Evolutionary conservation across 2,113 vertebrate genomes (phyloP).

Genomic region (Sterrhoptilus dennistouni): DNA sequence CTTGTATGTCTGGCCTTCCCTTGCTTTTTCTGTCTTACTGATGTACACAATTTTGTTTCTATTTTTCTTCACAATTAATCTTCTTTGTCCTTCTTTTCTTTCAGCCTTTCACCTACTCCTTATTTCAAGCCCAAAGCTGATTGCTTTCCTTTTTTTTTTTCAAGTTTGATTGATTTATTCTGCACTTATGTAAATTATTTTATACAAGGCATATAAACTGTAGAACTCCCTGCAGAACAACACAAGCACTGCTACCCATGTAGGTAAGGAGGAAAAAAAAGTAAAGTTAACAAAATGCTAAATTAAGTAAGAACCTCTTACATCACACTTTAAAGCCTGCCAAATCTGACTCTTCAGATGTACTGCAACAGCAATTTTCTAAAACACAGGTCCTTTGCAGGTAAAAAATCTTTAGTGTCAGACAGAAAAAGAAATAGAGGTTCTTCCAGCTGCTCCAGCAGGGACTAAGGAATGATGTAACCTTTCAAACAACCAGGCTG

Average conservation of each 20-base stretch:
- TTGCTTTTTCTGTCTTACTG: not conserved
- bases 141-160: not conserved
- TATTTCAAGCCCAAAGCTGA: not conserved
- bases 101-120: not conserved
- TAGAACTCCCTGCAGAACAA: not conserved
- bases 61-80: not conserved
- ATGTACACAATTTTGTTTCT: not conserved
- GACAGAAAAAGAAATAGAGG: not conserved
- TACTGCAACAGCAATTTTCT: slow-evolving; percentile 6
- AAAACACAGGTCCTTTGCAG: not conserved
- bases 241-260: not conserved
- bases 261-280: not conserved
- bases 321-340: slow-evolving; percentile 43
- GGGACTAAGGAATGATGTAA: not conserved
- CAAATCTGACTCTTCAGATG: slow-evolving; percentile 36
- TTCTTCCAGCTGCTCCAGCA: not conserved
- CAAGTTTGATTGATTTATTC: slow-evolving; percentile 20
- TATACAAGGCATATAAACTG: not conserved
- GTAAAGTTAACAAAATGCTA: slow-evolving; percentile 24
- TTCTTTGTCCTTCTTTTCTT: not conserved
- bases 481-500: not conserved
- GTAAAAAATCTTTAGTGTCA: not conserved
- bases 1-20: not conserved
- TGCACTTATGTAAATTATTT: not conserved
- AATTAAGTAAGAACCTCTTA: slow-evolving; percentile 56